These are phyloP conservation scores for Lampropteryx suffumata DNA, from an alignment of 2,888 invertebrate species.

Conservation along the genomic window DNA sequence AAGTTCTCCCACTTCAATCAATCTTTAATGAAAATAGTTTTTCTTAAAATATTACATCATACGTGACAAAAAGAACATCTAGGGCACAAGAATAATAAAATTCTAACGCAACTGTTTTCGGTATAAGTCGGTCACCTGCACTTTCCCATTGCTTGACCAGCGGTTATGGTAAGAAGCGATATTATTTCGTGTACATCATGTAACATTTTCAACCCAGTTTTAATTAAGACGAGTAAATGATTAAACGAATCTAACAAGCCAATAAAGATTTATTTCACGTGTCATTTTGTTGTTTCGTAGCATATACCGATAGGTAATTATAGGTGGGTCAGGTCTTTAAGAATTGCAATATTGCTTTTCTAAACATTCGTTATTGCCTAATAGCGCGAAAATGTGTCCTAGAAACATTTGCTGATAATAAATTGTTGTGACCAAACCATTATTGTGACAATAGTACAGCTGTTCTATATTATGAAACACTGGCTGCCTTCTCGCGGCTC, in stretches of 20 bases:
- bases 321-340: background rate
- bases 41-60: slow-evolving; percentile 50
- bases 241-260: no score
- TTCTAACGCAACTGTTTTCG: background rate
- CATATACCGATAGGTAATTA: no score
- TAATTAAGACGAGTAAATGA: no score
- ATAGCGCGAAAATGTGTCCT: background rate
- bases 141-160: no score
- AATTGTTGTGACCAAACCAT: background rate
- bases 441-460: background rate
- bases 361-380: background rate
- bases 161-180: no score
- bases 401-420: background rate
- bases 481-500: no score
- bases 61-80: slow-evolving; percentile 40
- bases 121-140: background rate
- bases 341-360: background rate
- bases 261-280: no score
- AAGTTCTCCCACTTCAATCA: slow-evolving; percentile 42
- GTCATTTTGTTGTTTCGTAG: no score
- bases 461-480: no score
- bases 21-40: slow-evolving; percentile 62
- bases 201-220: no score
- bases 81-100: slow-evolving; percentile 20
- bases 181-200: no score